Conservation (phyloP, 1,140 invertebrate species). For the Campoletis sonorensis region DNA sequence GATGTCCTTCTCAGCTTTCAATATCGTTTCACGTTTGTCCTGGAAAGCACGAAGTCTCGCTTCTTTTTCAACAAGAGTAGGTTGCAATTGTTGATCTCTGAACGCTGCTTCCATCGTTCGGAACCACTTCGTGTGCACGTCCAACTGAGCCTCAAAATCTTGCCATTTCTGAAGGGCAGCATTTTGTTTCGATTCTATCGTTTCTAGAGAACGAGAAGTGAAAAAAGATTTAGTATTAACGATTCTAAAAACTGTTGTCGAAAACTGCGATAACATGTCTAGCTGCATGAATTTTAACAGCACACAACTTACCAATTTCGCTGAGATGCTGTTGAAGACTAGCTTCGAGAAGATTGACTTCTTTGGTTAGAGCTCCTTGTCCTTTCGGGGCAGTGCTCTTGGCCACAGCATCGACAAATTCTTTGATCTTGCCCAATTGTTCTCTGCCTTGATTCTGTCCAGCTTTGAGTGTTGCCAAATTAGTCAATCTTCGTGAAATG, state of each 20-base stretch:
- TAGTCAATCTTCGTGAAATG: constrained; percentile 84
- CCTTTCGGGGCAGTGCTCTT: constrained; percentile 90
- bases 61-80: constrained; percentile 89
- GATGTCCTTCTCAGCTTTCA: constrained; percentile 87
- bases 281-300: neutral
- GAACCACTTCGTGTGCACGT: constrained; percentile 90
- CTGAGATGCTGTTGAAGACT: constrained; percentile 81
- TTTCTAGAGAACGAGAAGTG: constrained; percentile 68
- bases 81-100: constrained; percentile 89
- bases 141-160: constrained; percentile 89
- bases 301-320: constrained; percentile 77
- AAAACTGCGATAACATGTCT: neutral
- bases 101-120: constrained; percentile 88
- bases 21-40: constrained; percentile 84
- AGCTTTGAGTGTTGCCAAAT: constrained; percentile 82
- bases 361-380: constrained; percentile 83
- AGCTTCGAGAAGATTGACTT: constrained; percentile 83
- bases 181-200: constrained; percentile 83
- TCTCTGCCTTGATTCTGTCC: constrained; percentile 84
- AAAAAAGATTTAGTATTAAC: constrained; percentile 43
- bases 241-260: neutral
- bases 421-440: constrained; percentile 83
- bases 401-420: constrained; percentile 83
- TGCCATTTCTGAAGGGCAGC: constrained; percentile 89
- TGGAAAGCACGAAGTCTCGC: constrained; percentile 84